Base-by-base conservation (phyloP, 1,140 invertebrate genomes). In the Brachionus paranguensis region DNA sequence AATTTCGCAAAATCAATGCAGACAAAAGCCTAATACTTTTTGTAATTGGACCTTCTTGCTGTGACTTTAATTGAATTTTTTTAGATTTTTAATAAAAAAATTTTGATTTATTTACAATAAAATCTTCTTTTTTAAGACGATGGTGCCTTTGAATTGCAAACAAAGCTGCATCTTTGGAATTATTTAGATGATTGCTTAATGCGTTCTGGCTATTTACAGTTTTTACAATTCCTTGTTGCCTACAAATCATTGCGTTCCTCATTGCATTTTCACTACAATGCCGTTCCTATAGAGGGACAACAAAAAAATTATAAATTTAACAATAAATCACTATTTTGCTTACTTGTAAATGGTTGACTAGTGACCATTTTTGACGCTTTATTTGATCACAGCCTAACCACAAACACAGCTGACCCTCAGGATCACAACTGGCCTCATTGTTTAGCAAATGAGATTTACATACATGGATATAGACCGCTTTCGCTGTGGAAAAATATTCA, bases 1-100 rank as follows among this genome's bases (percentile, higher is more conserved):
- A 93, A 92, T 99, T 99, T 88, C 96, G 93, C 86, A 99, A 91
- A 88, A 98, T 97, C 55, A 99, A 91, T 86, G 96, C 95, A 86
- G 96, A 94, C 53, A 97, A 98, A 76, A 99, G 91, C 83, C 97
- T 92, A 89, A 99, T 98, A 91, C 96, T 98, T 91, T 98, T 98
- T 37, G 97, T 98, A 50, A 99, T 95, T 74, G 97, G 96, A 76
- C 96, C 96, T 92, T 99, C 96, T 89, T 96, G 95, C 88, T 97
- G 12, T 95, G 89, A 98, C 96, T 94, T 95, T 89, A 85, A 90
- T 91, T 87, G 86, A 87, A 88, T 45, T 55, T 70, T 64, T 5
- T 65, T 78, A 78, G 53, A 24, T 53, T 29, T 65, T 11, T 29
- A 65, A 14, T 27, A 27, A 14, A n/a, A 24, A 65, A 65, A 1